A percentile compares a stretch with the other conserved stretches of the same genome.
These are phyloP conservation scores for Lophochroa leadbeateri DNA, from an alignment of 2,113 vertebrate species.

Conservation along the genomic window DNA sequence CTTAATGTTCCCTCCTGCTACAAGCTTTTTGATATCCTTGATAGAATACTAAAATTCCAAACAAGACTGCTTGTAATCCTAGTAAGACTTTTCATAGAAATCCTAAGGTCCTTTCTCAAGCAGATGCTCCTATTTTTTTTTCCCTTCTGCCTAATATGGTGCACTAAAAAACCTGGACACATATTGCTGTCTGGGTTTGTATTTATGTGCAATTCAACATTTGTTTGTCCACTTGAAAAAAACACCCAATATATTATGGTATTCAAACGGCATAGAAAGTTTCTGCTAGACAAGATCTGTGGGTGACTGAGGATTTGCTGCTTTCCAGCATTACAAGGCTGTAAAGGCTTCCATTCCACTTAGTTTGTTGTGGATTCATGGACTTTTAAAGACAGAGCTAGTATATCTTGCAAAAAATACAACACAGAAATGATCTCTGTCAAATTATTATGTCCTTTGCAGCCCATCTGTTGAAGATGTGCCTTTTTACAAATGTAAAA, in stretches of 20 bases:
- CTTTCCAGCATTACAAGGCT: background rate
- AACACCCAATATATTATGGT: background rate
- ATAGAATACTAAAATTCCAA: background rate
- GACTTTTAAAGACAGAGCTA: background rate
- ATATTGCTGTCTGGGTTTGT: background rate
- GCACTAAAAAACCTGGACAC: background rate
- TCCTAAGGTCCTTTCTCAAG: background rate
- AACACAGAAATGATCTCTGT: background rate
- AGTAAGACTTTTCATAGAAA: background rate
- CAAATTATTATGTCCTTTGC: background rate
- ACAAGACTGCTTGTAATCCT: background rate
- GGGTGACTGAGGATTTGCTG: background rate
- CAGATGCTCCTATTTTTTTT: background rate
- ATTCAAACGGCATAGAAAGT: background rate
- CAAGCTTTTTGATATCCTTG: background rate
- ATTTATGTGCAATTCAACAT: background rate
- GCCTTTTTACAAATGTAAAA: slow-evolving; percentile 12
- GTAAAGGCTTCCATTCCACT: background rate
- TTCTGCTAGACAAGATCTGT: background rate
- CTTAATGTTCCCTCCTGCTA: background rate
- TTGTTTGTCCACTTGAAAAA: background rate
- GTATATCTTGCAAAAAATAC: background rate
- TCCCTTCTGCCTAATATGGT: background rate
- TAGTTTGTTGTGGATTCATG: background rate
- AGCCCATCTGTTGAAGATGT: background rate